Percentiles rank a stretch among this genome's conserved stretches.
phyloP scores from a whole-genome alignment of 2,113 vertebrate species.

The Gobius niger region DNA sequence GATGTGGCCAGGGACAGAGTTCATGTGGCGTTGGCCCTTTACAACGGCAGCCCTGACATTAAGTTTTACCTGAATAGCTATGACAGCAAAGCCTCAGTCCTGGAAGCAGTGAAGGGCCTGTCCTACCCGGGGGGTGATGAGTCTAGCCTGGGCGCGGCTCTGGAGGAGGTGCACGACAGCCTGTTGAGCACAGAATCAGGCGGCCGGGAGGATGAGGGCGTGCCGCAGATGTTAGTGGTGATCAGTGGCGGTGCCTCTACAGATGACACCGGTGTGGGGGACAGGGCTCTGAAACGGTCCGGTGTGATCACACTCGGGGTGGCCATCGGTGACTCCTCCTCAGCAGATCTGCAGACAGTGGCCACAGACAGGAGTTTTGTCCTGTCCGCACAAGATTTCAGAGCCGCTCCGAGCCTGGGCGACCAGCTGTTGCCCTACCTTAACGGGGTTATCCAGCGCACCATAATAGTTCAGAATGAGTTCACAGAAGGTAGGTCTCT shows the following conservation, averaged over 20 bases:
- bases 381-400: constrained; percentile 84
- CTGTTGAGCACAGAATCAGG: constrained; percentile 85
- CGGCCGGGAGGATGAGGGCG: constrained; percentile 89
- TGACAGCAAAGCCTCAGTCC: constrained; percentile 82
- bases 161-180: constrained; percentile 85
- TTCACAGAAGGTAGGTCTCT: constrained; percentile 93
- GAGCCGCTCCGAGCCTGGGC: constrained; percentile 77
- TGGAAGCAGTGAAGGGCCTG: constrained; percentile 86
- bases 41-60: constrained; percentile 82
- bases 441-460: constrained; percentile 86
- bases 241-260: constrained; percentile 88
- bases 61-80: constrained; percentile 87
- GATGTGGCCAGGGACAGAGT: constrained; percentile 85
- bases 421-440: constrained; percentile 84
- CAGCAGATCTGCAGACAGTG: constrained; percentile 85
- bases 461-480: constrained; percentile 86
- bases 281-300: constrained; percentile 87
- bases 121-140: constrained; percentile 81
- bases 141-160: constrained; percentile 87
- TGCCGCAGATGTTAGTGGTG: constrained; percentile 90
- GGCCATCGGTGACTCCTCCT: constrained; percentile 79
- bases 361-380: constrained; percentile 87
- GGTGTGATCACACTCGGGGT: constrained; percentile 84
- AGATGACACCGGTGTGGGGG: constrained; percentile 86
- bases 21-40: constrained; percentile 90